Evolutionary conservation across 1,140 invertebrate genomes (phyloP).

Genomic region (Plectus sambesii): DNA sequence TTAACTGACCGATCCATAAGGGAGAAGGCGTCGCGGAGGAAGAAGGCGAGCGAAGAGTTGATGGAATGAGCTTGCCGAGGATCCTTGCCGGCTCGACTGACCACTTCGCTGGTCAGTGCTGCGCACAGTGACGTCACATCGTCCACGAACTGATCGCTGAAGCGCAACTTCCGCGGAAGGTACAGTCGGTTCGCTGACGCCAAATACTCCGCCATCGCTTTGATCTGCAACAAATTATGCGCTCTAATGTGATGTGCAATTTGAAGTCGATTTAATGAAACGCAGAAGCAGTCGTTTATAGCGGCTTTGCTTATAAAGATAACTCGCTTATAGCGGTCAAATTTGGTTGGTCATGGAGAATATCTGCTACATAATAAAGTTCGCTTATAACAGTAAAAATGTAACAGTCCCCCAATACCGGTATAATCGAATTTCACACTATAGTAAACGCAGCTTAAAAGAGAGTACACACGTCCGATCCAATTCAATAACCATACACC

Average conservation of each 20-base stretch:
- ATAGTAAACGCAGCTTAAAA: constrained; percentile 11
- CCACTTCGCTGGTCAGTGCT: constrained; percentile 70
- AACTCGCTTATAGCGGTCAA: no score
- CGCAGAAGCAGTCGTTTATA: no score
- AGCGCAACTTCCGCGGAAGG: constrained; percentile 65
- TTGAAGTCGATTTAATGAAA: no score
- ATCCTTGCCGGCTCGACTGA: constrained; percentile 52
- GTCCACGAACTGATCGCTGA: constrained; percentile 75
- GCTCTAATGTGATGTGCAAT: no score
- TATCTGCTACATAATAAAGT: no score
- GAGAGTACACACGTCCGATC: no score
- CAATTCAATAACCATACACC: no score
- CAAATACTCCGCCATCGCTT: constrained; percentile 80
- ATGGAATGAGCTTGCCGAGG: constrained; percentile 46
- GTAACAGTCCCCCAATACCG: no score
- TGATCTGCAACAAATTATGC: constrained; percentile 53
- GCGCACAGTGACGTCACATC: constrained; percentile 69
- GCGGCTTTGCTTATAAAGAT: no score
- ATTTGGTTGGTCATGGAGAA: no score
- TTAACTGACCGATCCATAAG: constrained; percentile 72
- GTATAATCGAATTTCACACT: constrained; percentile 1
- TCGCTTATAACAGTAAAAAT: no score
- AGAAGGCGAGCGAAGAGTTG: constrained; percentile 79
- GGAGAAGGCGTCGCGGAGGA: constrained; percentile 75
- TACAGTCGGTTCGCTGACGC: constrained; percentile 60